Evolutionary conservation across 2,797 vertebrate species (phyloP).

Genomic region (Acomys russatus): DNA sequence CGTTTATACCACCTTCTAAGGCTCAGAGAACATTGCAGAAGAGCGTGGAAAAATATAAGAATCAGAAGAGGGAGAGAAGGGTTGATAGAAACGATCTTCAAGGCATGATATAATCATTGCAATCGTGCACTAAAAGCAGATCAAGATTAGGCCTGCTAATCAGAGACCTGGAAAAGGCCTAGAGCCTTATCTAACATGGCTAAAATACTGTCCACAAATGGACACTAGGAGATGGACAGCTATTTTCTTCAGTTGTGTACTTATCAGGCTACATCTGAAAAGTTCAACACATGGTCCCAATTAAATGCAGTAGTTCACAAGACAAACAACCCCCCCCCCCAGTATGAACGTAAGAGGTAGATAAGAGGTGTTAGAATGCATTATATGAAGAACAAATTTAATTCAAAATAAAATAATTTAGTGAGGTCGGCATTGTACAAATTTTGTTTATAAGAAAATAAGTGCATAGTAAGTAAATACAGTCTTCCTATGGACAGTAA

Average conservation of each 20-base stretch:
- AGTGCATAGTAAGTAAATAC: neutral
- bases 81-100: neutral
- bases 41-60: neutral
- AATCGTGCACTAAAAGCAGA: neutral
- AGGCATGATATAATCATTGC: neutral
- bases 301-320: neutral
- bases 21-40: neutral
- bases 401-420: slow-evolving; percentile 13
- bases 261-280: neutral
- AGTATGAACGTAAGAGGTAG: neutral
- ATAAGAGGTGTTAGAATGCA: neutral
- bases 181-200: neutral
- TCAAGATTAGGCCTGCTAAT: neutral
- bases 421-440: neutral
- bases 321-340: neutral
- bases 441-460: slow-evolving; percentile 32
- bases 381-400: neutral
- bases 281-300: neutral
- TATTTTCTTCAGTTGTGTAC: neutral
- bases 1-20: neutral
- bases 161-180: neutral
- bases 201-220: neutral
- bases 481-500: neutral
- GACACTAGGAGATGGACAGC: neutral
- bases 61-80: neutral